A percentile compares a stretch with the other conserved stretches of the same genome.
Evolutionary conservation across 2,113 vertebrate genomes (phyloP).

Genomic region (Lepisosteus osseus): DNA sequence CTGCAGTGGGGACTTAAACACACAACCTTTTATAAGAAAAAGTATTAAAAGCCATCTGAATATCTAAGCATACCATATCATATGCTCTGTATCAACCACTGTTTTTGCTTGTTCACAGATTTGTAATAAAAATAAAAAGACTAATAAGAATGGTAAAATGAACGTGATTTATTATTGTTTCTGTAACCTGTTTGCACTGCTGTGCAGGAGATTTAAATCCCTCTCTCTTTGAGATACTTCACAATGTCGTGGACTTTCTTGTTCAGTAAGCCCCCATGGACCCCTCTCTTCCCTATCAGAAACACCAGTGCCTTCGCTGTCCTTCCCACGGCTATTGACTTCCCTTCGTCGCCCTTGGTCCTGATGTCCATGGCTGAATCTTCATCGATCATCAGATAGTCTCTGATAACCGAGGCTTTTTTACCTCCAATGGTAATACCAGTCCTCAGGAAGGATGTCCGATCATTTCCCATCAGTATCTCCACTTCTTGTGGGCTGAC

Average conservation of each 20-base stretch:
- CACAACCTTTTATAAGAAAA: too few relatives aligned
- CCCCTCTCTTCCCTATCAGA: constrained; percentile 47
- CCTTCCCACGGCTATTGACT: constrained; percentile 44
- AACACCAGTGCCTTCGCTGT: constrained; percentile 46
- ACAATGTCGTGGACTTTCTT: constrained; percentile 48
- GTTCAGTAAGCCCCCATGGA: constrained; percentile 49
- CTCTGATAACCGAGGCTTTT: constrained; percentile 48
- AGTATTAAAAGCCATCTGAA: too few relatives aligned
- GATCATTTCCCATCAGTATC: constrained; percentile 43
- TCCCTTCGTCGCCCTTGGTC: constrained; percentile 45
- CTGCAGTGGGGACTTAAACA: too few relatives aligned
- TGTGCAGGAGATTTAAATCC: constrained; percentile 29
- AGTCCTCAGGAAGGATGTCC: constrained; percentile 28
- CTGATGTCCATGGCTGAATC: constrained; percentile 38
- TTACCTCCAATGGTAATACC: constrained; percentile 46
- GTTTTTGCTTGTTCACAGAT: too few relatives aligned
- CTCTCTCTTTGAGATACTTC: constrained; percentile 31
- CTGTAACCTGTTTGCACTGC: not conserved
- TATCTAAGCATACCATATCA: too few relatives aligned
- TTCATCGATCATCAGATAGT: constrained; percentile 45
- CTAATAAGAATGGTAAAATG: too few relatives aligned
- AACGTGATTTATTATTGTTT: not conserved
- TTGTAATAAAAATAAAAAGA: too few relatives aligned
- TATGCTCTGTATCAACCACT: too few relatives aligned
- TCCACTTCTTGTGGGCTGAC: constrained; percentile 48